Evolutionary conservation across 2,797 vertebrate species (phyloP).

Genomic region (Loriculus beryllinus): DNA sequence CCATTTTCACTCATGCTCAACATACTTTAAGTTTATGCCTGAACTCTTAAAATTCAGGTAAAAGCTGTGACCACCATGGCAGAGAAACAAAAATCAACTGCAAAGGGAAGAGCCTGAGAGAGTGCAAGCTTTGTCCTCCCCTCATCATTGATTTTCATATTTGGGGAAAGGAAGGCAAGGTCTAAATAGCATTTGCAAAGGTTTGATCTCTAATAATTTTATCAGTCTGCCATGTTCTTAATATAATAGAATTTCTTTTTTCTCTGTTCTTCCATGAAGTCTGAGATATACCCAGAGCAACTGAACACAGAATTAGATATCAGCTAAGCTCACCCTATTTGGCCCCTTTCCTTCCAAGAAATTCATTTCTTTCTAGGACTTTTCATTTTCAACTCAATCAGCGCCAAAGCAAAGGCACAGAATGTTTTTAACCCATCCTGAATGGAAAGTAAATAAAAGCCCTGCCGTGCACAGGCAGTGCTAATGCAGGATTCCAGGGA

Average conservation of each 20-base stretch:
- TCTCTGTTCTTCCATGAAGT: background rate
- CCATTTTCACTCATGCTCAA: too few relatives aligned
- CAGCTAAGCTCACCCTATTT: background rate
- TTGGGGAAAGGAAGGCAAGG: background rate
- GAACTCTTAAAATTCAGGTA: background rate
- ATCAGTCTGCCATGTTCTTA: background rate
- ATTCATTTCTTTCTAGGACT: background rate
- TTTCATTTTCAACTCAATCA: background rate
- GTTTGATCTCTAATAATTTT: background rate
- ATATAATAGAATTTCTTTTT: background rate
- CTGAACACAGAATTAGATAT: background rate
- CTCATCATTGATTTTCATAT: background rate
- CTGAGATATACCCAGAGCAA: background rate
- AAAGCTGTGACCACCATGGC: fast-evolving
- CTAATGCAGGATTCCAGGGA: background rate
- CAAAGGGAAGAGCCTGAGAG: background rate
- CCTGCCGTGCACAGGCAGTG: fast-evolving
- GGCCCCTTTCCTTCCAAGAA: background rate
- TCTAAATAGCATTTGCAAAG: background rate
- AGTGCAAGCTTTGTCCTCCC: background rate
- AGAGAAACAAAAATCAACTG: background rate
- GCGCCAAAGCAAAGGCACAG: background rate
- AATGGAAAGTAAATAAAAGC: background rate
- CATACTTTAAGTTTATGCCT: background rate
- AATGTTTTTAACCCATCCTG: background rate